These are phyloP conservation scores for Varanus salvator DNA, from an alignment of 2,113 vertebrate genomes.

Conservation along the genomic window DNA sequence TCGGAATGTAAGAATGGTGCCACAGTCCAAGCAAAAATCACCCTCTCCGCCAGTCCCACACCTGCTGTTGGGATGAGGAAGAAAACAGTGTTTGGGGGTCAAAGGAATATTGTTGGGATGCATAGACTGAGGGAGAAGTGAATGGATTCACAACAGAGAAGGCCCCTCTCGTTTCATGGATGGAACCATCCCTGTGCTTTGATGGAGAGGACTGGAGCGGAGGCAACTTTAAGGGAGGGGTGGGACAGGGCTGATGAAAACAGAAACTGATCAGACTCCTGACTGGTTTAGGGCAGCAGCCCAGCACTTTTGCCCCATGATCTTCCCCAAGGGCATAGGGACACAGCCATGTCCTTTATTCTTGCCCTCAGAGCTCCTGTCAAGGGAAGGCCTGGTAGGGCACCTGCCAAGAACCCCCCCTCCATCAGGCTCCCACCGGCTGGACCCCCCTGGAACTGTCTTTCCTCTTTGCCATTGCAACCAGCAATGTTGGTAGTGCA, in stretches of 20 bases:
- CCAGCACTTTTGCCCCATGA: neutral
- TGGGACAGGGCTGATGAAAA: neutral
- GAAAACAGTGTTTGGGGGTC: neutral
- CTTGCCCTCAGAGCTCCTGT: neutral
- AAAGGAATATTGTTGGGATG: neutral
- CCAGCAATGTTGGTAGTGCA: no score
- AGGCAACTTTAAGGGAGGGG: no score
- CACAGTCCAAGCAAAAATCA: neutral
- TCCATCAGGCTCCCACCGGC: no score
- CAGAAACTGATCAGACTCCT: neutral
- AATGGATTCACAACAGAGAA: neutral
- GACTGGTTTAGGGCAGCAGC: neutral
- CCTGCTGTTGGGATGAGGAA: neutral
- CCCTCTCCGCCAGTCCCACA: no score
- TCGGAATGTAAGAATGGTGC: no score
- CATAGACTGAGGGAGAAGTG: neutral
- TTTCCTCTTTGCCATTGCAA: no score
- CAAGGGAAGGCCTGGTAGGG: neutral
- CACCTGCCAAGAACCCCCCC: no score
- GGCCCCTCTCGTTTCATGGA: neutral
- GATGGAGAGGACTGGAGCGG: no score
- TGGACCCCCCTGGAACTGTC: no score
- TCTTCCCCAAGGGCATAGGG: neutral
- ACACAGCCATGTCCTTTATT: neutral
- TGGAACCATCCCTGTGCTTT: neutral